Percentiles rank a stretch among this genome's conserved stretches.
phyloP scores from a whole-genome alignment of 2,113 vertebrate species.

The Lynx canadensis region DNA sequence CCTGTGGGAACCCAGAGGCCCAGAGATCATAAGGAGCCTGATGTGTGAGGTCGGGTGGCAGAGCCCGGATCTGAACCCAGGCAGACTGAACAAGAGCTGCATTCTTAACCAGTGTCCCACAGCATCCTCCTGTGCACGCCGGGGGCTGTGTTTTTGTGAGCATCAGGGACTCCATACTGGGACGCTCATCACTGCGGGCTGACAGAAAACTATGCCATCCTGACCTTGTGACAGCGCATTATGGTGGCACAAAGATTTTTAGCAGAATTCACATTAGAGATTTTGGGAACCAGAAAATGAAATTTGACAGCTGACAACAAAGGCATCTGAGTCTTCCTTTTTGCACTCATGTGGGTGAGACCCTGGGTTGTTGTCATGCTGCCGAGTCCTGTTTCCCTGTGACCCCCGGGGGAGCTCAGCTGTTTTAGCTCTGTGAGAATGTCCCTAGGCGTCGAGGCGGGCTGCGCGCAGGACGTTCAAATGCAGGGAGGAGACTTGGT shows the following conservation, averaged over 20 bases:
- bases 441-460: not conserved
- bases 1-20: not conserved
- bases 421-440: not conserved
- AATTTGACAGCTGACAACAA: constrained; percentile 34
- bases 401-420: not conserved
- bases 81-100: not conserved
- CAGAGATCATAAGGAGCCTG: not conserved
- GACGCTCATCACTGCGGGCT: not conserved
- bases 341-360: not conserved
- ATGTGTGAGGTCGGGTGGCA: not conserved
- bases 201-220: not conserved
- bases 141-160: not conserved
- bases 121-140: not conserved
- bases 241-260: not conserved
- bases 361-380: not conserved
- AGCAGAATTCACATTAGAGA: constrained; percentile 9
- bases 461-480: not conserved
- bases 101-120: rapidly evolving
- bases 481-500: not conserved
- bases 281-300: constrained; percentile 55
- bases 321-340: not conserved
- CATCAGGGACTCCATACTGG: not conserved
- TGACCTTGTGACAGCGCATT: not conserved
- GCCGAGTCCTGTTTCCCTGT: not conserved
- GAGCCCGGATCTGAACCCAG: not conserved